These are phyloP conservation scores for Pantherophis alleghaniensis DNA, from an alignment of 2,797 vertebrate genomes.

Conservation along the genomic window DNA sequence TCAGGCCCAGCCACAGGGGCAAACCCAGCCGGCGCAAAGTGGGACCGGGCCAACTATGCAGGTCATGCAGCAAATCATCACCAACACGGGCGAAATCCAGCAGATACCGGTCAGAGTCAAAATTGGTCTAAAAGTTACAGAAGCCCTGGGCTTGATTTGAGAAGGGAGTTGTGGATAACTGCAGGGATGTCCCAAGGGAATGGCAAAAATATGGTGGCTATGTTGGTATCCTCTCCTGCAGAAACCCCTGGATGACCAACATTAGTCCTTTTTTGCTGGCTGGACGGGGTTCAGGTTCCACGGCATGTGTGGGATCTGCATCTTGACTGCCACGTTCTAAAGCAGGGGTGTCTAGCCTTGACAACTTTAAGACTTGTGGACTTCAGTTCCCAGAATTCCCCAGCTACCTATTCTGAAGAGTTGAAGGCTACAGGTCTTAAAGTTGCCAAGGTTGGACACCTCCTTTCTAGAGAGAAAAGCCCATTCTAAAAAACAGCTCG, in stretches of 20 bases:
- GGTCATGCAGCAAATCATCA: conserved; percentile 99
- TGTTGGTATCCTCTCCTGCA: background rate
- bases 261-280: background rate
- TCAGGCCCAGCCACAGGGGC: conserved; percentile 89
- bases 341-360: background rate
- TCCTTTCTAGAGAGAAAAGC: background rate
- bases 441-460: background rate
- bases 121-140: background rate
- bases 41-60: conserved; percentile 93
- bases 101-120: conserved; percentile 80
- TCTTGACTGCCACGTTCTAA: background rate
- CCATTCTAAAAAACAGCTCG: background rate
- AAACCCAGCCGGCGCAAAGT: conserved; percentile 85
- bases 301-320: background rate
- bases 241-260: background rate
- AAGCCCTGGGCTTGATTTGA: background rate
- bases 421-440: background rate
- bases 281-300: background rate
- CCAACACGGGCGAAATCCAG: conserved; percentile 98
- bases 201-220: background rate
- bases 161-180: background rate
- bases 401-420: background rate
- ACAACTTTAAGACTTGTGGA: background rate
- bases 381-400: background rate
- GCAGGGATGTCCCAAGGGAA: background rate